phyloP scores from a whole-genome alignment of 2,113 vertebrate species.

The Aplodontia rufa region DNA sequence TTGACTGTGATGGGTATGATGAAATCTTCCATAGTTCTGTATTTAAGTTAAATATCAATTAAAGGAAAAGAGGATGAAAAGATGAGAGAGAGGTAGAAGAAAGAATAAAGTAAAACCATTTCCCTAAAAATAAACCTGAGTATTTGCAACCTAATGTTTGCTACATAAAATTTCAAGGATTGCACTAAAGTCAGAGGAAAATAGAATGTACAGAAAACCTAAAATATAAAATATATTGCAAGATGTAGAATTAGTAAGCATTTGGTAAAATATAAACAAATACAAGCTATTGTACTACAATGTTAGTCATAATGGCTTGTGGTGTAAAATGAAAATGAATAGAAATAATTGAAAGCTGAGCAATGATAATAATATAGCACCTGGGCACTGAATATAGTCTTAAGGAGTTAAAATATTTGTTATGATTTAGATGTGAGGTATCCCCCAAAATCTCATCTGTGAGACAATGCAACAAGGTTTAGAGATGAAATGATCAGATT shows the following conservation, averaged over 20 bases:
- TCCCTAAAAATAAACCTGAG: not conserved
- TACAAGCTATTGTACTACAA: not conserved
- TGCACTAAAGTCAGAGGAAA: not conserved
- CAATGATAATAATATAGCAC: not conserved
- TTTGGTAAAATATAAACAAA: not conserved
- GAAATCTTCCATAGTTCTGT: not conserved
- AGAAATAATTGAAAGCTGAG: not conserved
- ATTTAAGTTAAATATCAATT: not conserved
- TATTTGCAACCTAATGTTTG: not conserved
- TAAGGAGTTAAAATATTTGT: not conserved
- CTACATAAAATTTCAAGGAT: not conserved
- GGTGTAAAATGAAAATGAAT: not conserved
- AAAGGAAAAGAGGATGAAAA: not conserved
- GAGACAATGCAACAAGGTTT: too few species aligned
- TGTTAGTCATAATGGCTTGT: not conserved
- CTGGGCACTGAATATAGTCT: not conserved
- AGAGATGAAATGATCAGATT: too few species aligned
- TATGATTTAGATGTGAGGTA: too few species aligned
- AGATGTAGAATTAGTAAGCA: not conserved
- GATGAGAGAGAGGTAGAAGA: accelerated
- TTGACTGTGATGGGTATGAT: not conserved
- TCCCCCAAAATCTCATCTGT: too few species aligned
- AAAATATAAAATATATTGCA: not conserved
- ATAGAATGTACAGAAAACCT: not conserved
- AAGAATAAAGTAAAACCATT: not conserved